These are phyloP conservation scores for Mactromeris polynyma DNA, from an alignment of 2,888 invertebrate species.

Conservation along the genomic window DNA sequence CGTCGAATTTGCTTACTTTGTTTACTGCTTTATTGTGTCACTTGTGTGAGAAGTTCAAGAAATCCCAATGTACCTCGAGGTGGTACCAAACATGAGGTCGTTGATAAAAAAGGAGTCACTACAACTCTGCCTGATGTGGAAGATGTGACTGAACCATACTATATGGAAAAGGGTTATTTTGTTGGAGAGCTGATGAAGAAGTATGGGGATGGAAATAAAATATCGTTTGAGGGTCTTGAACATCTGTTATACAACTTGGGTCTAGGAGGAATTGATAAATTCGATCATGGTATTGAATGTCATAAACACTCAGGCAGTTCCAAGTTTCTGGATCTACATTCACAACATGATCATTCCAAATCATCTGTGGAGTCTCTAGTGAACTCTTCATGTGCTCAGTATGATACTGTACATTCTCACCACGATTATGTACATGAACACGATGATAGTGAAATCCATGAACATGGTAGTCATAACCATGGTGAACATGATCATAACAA, in stretches of 20 bases:
- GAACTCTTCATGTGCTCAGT: neutral
- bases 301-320: slow-evolving; percentile 33
- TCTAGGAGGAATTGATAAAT: slow-evolving; percentile 52
- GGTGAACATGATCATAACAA: neutral
- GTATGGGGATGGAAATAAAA: slow-evolving; percentile 68
- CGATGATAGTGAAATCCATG: neutral
- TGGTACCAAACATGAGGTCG: neutral
- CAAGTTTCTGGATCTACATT: slow-evolving; percentile 20
- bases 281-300: slow-evolving; percentile 49
- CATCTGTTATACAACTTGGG: slow-evolving; percentile 70
- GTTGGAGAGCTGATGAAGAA: slow-evolving; percentile 64
- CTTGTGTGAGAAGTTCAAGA: neutral
- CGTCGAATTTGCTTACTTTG: slow-evolving; percentile 55
- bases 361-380: neutral
- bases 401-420: neutral
- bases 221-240: slow-evolving; percentile 73
- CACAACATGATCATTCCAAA: slow-evolving; percentile 15
- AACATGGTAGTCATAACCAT: neutral
- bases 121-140: neutral
- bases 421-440: slow-evolving; percentile 22
- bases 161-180: slow-evolving; percentile 53
- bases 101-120: neutral
- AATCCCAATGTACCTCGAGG: neutral
- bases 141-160: slow-evolving; percentile 12
- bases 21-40: slow-evolving; percentile 41